Conservation (phyloP, 2,113 vertebrate genomes). For the Nerophis lumbriciformis region DNA sequence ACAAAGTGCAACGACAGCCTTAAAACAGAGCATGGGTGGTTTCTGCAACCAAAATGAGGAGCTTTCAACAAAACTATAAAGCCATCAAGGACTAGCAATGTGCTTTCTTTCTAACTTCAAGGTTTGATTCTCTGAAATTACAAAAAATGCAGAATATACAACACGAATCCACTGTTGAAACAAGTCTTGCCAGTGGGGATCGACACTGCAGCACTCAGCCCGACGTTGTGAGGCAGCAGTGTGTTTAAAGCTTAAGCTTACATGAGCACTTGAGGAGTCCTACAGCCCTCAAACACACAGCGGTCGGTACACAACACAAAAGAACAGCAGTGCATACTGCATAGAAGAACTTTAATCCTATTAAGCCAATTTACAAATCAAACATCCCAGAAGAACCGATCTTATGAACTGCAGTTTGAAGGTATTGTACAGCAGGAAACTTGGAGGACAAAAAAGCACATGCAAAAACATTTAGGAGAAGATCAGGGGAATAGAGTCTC, state of each 20-base stretch:
- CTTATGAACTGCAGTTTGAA: background rate
- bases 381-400: conserved; percentile 8
- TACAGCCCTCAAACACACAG: conserved; percentile 20
- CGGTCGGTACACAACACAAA: conserved; percentile 25
- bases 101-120: conserved; percentile 3
- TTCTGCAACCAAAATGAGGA: background rate
- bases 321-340: conserved; percentile 16
- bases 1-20: conserved; percentile 1
- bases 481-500: background rate
- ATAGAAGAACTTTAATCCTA: conserved; percentile 27
- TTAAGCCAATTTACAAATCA: conserved; percentile 17
- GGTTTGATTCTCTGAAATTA: conserved; percentile 5
- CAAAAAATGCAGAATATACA: background rate
- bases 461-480: background rate
- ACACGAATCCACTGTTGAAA: conserved; percentile 6
- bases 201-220: conserved; percentile 9
- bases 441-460: background rate
- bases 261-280: conserved; percentile 9
- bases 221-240: conserved; percentile 12
- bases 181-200: conserved; percentile 1
- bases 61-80: conserved; percentile 2
- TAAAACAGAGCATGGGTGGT: conserved; percentile 7
- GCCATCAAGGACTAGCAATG: background rate
- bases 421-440: background rate
- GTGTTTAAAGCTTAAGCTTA: conserved; percentile 15